phyloP scores from a whole-genome alignment of 2,797 vertebrate genomes.

The Intellagama lesueurii region DNA sequence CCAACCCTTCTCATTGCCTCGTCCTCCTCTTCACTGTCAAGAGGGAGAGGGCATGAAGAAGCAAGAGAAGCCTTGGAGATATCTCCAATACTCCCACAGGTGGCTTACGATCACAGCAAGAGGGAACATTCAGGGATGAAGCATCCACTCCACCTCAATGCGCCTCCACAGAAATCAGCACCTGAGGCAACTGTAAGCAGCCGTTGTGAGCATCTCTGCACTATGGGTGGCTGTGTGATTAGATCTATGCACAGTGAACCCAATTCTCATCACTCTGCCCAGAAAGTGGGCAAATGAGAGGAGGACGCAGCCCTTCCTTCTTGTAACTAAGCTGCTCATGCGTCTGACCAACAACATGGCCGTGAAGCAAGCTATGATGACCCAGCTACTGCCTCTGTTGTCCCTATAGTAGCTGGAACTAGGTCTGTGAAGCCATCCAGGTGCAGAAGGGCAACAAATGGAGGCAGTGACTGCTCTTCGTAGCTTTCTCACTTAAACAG shows the following conservation, averaged over 20 bases:
- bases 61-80: background rate
- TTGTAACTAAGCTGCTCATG: no score
- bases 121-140: no score
- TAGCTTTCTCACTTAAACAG: background rate
- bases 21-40: no score
- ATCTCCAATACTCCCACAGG: no score
- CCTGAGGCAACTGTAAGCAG: background rate
- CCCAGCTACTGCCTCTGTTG: background rate
- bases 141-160: no score
- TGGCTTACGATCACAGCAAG: no score
- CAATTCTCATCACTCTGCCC: background rate
- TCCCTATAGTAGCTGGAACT: no score
- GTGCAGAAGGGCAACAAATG: no score
- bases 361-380: background rate
- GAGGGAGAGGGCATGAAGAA: background rate
- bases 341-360: no score
- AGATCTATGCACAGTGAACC: background rate
- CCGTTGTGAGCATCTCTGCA: background rate
- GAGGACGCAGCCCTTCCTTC: no score
- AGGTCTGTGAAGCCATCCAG: no score
- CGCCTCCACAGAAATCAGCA: background rate
- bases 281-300: background rate
- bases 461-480: background rate
- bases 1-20: background rate
- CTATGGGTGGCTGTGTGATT: background rate